Conservation (phyloP, 2,888 invertebrate species). For the Xanthia icteritia region DNA sequence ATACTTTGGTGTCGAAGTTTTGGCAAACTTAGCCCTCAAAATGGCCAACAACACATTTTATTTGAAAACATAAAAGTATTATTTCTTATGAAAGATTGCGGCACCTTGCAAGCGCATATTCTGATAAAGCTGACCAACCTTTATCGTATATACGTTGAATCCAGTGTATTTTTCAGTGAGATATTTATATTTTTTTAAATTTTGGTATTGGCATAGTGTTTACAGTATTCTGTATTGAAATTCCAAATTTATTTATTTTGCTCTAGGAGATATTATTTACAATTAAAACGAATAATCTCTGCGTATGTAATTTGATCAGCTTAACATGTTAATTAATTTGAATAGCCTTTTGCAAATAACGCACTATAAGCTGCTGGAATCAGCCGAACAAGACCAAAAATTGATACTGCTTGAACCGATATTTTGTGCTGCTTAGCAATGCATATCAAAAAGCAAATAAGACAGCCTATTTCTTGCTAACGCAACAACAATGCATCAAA, state of each 20-base stretch:
- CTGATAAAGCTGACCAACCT: slow-evolving; percentile 27
- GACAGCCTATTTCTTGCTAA: neutral
- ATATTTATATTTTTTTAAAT: slow-evolving; percentile 56
- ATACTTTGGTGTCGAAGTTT: slow-evolving; percentile 1
- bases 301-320: slow-evolving; percentile 9
- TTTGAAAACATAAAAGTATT: slow-evolving; percentile 48
- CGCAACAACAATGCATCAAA: neutral
- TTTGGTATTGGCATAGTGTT: slow-evolving; percentile 67
- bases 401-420: neutral
- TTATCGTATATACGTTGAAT: slow-evolving; percentile 12
- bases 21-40: slow-evolving; percentile 1
- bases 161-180: slow-evolving; percentile 65
- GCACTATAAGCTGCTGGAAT: slow-evolving; percentile 2
- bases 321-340: slow-evolving; percentile 4
- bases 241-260: slow-evolving; percentile 64
- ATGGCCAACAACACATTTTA: slow-evolving; percentile 19
- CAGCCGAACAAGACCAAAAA: neutral
- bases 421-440: no score
- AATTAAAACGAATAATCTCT: slow-evolving; percentile 26
- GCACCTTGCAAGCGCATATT: slow-evolving; percentile 34
- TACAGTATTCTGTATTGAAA: slow-evolving; percentile 63
- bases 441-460: neutral
- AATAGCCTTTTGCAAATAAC: slow-evolving; percentile 2
- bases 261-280: slow-evolving; percentile 34
- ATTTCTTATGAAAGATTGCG: slow-evolving; percentile 54